Conservation (phyloP, 2,888 invertebrate species). For the Panzeria rudis region DNA sequence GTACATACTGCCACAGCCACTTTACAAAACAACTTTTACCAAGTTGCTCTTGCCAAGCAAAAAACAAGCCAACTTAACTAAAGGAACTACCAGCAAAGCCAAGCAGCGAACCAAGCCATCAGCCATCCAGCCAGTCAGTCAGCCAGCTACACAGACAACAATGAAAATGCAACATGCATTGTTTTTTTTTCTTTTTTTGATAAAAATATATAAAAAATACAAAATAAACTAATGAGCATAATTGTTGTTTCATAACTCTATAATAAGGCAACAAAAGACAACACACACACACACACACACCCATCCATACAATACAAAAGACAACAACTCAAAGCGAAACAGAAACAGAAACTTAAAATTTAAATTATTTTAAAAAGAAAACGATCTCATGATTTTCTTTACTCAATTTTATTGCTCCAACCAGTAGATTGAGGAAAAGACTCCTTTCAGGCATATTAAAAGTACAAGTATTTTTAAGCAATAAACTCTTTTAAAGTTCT, state of each 20-base stretch:
- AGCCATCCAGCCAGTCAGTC: constrained; percentile 17
- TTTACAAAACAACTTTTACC: constrained; percentile 24
- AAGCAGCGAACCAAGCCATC: constrained; percentile 27
- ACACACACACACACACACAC: background rate
- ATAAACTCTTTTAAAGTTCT: constrained; percentile 21
- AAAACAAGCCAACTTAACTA: constrained; percentile 12
- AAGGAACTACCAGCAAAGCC: constrained; percentile 27
- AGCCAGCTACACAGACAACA: constrained; percentile 46
- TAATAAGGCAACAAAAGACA: constrained; percentile 61
- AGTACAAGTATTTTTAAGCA: too few species aligned
- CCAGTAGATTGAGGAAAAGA: background rate
- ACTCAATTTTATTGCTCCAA: background rate
- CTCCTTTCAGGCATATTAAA: background rate
- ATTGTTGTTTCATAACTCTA: constrained; percentile 68
- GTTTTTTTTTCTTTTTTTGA: background rate
- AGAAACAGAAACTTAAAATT: constrained; percentile 4
- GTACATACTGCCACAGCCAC: constrained; percentile 4
- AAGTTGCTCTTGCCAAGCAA: constrained; percentile 5
- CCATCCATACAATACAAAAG: background rate
- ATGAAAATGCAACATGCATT: constrained; percentile 25
- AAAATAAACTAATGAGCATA: constrained; percentile 69
- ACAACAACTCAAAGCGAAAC: background rate
- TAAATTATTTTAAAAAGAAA: background rate
- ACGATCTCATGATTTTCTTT: background rate
- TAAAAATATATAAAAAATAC: constrained; percentile 40